Evolutionary conservation across 2,113 vertebrate genomes (phyloP), one percentile per base, ranked within the genome.

Genomic region (Anseranas semipalmata): DNA sequence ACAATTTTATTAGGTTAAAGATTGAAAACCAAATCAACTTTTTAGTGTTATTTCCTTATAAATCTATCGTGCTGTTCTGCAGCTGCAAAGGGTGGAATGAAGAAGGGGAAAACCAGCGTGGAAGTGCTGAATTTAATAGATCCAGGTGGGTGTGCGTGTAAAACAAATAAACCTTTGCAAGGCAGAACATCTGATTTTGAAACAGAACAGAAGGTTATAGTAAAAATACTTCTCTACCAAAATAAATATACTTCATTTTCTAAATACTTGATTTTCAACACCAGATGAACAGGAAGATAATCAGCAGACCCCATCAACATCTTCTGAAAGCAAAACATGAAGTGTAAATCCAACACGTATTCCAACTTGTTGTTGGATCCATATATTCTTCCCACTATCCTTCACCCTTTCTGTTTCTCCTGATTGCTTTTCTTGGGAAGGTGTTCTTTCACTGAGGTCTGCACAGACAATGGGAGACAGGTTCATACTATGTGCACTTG

Each of bases 31-130:
- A 93, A 93, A 73, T 70, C 41, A 62, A 48, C 37, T 60, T 68
- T 87, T 52, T 59, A 59, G 11, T n/a, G 15, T 56, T 91, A 46
- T 70, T 92, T 93, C 82, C 60, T 65, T 84, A 41, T 15, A 41
- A 90, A 53, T 83, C 14, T 79, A 35, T 92, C 70, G 21, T 53
- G 77, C 77, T 96, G 80, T 87, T 94, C 73, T 95, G 77, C 84
- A 96, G 89, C 91, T 95, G 94, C 65, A 78, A 59, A 71, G 59
- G n/a, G 32, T 67, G 53, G 45, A 82, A 77, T 6, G 43, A 75
- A 92, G 95, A 55, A 87, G 79, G 43, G 46, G 65, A 82, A 91
- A 70, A 65, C 22, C 0, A 0, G 32, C 1, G 1, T 72, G 83
- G 59, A 59, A 87, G 45, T 60, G 56, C 59, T 87, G 76, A 76